Base-by-base conservation (phyloP, 2,113 vertebrate genomes). In the Lepisosteus oculatus region DNA sequence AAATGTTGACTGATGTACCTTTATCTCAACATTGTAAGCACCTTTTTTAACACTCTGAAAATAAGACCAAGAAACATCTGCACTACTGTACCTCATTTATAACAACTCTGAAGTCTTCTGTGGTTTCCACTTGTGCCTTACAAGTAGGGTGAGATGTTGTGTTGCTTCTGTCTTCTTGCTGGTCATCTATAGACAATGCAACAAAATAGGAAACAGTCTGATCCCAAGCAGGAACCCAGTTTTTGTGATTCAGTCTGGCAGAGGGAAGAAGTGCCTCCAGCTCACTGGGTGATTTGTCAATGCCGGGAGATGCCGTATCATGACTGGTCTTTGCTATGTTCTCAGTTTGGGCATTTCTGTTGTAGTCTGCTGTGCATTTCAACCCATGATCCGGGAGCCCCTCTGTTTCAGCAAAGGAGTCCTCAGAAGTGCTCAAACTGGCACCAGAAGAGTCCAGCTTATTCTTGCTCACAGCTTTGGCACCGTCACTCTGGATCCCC, bases 171-270 rank as follows among this genome's bases (percentile, higher is more conserved):
- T 74, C 67, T 7, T 68, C 65, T 7, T 3, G 55, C 13, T 68
- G 41, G 3, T 81, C 73, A 6, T 81, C 73, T 71, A 82, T 66
- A 13, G 67, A 73, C 78, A 83, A 73, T 9, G 44, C 72, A 47
- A 68, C 65, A 13, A 85, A 85, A 15, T 57, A 45, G 8, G 81
- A 80, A 59, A 80, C 13, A 8, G 76, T 82, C 74, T 85, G 71
- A 3, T 84, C 78, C 73, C 55, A 85, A 3, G 67, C 63, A 2
- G 4, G 7, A 3, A 65, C 43, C 47, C 80, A 81, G 2, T 55
- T 29, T 4, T 47, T 65, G 4, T 65, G 8, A 13, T 55, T 64
- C 1, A 45, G 64, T 54, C 70, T 74, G 8, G 72, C 55, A 13
- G 44, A 15, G 0, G 42, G 61, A 55, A 43, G 51, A 6, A 13